Percentiles rank a stretch among this genome's conserved stretches.
Evolutionary conservation across 1,140 invertebrate genomes (phyloP).

Genomic region (Lordiphosa clarofinis): DNA sequence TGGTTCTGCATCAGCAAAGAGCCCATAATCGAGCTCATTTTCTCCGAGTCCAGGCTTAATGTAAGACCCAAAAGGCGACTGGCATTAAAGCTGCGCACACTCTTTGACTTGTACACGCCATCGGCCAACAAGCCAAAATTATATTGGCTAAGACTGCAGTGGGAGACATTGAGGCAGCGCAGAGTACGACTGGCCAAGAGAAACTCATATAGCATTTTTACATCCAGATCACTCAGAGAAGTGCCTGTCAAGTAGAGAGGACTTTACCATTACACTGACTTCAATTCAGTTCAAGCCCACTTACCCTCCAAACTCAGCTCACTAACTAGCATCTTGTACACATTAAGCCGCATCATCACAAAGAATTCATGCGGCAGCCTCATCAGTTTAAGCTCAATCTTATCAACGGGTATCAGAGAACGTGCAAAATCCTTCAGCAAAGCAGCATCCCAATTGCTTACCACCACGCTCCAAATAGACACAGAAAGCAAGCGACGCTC

Average conservation of each 20-base stretch:
- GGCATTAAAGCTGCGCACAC: slow-evolving; percentile 26
- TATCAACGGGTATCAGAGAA: slow-evolving; percentile 18
- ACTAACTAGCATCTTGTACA: slow-evolving; percentile 26
- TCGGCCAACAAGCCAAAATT: slow-evolving; percentile 62
- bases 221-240: slow-evolving; percentile 19
- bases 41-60: slow-evolving; percentile 54
- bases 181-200: slow-evolving; percentile 40
- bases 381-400: slow-evolving; percentile 56
- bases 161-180: slow-evolving; percentile 42
- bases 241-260: slow-evolving; percentile 28
- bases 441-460: slow-evolving; percentile 30
- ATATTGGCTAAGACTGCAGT: slow-evolving; percentile 56
- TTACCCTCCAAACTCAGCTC: slow-evolving; percentile 60
- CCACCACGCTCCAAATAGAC: slow-evolving; percentile 25
- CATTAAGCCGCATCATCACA: slow-evolving; percentile 47
- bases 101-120: slow-evolving; percentile 56
- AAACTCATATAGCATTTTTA: slow-evolving; percentile 34
- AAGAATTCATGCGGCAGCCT: slow-evolving; percentile 55
- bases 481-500: slow-evolving; percentile 11
- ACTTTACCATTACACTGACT: no score
- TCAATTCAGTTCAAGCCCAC: background rate
- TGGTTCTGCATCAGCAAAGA: slow-evolving; percentile 61
- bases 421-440: slow-evolving; percentile 42
- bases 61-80: slow-evolving; percentile 38
- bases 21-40: slow-evolving; percentile 46